Conservation (phyloP, 2,113 vertebrate genomes). For the Apeltes quadracus region DNA sequence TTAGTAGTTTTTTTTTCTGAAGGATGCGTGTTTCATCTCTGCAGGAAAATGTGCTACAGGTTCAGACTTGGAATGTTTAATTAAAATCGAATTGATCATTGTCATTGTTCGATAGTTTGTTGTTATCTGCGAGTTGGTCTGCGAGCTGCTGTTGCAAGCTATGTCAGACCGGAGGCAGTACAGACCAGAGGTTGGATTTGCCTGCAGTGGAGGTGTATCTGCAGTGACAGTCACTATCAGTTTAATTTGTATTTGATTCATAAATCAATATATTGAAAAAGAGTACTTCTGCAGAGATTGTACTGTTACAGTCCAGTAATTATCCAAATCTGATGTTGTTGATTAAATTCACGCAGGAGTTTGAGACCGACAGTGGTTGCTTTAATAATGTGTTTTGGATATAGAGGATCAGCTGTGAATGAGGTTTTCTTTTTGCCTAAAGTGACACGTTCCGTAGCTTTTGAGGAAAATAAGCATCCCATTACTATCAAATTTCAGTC, state of each 20-base stretch:
- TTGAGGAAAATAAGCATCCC: neutral
- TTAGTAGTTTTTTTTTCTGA: neutral
- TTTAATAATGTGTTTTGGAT: neutral
- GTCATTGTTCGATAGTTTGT: neutral
- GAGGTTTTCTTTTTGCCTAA: neutral
- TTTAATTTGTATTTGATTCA: neutral
- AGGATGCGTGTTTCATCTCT: neutral
- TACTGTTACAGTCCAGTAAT: neutral
- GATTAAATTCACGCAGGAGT: neutral
- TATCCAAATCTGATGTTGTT: neutral
- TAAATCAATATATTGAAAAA: neutral
- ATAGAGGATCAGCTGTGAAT: neutral
- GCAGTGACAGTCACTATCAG: slow-evolving; percentile 10
- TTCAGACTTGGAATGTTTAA: neutral
- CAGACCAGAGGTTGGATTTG: neutral
- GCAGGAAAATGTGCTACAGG: neutral
- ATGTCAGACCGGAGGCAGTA: slow-evolving; percentile 1
- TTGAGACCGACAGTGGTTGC: neutral
- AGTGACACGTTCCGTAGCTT: neutral
- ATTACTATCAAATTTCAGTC: neutral
- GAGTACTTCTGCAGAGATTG: neutral
- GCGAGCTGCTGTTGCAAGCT: slow-evolving; percentile 13
- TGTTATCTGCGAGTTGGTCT: slow-evolving; percentile 8
- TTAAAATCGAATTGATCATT: neutral
- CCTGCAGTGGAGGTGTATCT: slow-evolving; percentile 6